Evolutionary conservation across 2,888 invertebrate genomes (phyloP), one percentile per base, ranked within the genome.

Genomic region (Meteorus cinctellus): DNA sequence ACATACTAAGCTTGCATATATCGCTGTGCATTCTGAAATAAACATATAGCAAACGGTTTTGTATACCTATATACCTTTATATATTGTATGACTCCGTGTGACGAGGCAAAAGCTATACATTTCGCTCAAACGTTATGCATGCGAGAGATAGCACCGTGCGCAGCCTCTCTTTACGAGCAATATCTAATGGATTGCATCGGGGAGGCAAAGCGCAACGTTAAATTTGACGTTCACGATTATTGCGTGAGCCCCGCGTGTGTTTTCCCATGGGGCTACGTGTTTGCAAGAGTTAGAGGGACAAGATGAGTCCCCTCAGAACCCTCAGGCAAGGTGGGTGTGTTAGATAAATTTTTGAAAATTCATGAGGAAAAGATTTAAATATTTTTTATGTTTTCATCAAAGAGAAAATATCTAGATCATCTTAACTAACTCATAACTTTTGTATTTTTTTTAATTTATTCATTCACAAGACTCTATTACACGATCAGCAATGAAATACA

Each of bases 191-290:
- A 89, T 89, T 88, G 89, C 87, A 87, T 87, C 77, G 75, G 82
- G 29, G 65, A 84, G 81, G 79, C 82, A 77, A 84, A 84, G 82
- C 84, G 84, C 83, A 82, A 84, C 87, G 87, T 89, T 89, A 89
- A 89, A 88, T 89, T 89, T 87, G 86, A 88, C 88, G 87, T 89
- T 88, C 87, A 89, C 88, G 89, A 89, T 89, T 89, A 89, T 89
- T 89, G 87, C 85, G 78, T 68, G 72, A 45, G 36, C 66, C 70
- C 65, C 48, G 29, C 36, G 45, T 66, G 63, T 12, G 31, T 76
- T 69, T 65, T 41, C 76, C 73, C 69, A 29, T 51, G 75, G 71
- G 75, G 29, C 55, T 72, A n/a, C n/a, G n/a, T 55, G 10, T 55
- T 4, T 24, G 19, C 4, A 19, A 2, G 41, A 10, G 41, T 41